Percentiles rank a stretch among this genome's conserved stretches.
These are phyloP conservation scores for Acanthaster planci DNA, from an alignment of 35 echinoderm and acorn worm genomes.

Conservation along the genomic window DNA sequence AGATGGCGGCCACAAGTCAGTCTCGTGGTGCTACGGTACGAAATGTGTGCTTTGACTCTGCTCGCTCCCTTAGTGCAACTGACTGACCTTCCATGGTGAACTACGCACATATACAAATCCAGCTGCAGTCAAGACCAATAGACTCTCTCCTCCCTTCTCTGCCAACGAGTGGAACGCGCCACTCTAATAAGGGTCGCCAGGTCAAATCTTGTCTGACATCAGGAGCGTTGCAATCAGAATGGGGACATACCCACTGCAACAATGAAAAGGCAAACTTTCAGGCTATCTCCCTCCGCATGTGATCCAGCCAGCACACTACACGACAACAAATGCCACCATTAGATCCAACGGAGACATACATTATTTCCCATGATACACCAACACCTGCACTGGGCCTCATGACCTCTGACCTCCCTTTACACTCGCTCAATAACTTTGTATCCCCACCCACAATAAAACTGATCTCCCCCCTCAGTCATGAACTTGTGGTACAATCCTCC, in stretches of 20 bases:
- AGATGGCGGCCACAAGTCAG: background rate
- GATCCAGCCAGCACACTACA: background rate
- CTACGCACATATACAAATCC: constrained; percentile 11
- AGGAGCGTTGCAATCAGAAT: background rate
- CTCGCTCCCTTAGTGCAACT: background rate
- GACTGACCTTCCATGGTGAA: background rate
- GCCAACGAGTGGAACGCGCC: constrained; percentile 9
- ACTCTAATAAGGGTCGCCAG: constrained; percentile 1
- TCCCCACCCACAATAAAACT: too few species aligned
- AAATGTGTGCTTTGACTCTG: constrained; percentile 12
- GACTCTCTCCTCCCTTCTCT: constrained; percentile 15
- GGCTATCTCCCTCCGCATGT: background rate
- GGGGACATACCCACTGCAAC: background rate
- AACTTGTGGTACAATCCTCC: constrained; percentile 20
- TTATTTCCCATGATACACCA: background rate
- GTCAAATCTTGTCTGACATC: constrained; percentile 19
- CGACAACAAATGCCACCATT: background rate
- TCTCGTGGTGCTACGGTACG: constrained; percentile 3
- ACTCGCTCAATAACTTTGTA: background rate
- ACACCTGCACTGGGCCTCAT: background rate
- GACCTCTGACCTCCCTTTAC: background rate
- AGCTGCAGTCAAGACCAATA: background rate
- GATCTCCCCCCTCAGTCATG: background rate
- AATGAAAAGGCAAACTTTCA: background rate
- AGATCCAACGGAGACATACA: background rate